Base-by-base conservation (phyloP, 2,797 vertebrate species). In the Anguilla obscura region DNA sequence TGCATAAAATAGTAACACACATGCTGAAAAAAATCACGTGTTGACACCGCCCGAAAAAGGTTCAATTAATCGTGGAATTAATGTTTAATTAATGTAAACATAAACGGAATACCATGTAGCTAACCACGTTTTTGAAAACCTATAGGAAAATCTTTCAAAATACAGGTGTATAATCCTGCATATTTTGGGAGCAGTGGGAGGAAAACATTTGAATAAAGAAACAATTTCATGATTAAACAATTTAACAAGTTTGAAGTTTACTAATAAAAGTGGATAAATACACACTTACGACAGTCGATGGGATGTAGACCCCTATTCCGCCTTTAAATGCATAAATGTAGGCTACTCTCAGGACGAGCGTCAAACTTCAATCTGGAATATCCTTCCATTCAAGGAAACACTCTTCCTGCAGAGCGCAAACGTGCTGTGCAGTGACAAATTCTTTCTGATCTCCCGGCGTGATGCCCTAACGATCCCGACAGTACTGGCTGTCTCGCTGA, bases 281-380 rank as follows among this genome's bases (percentile, higher is more conserved):
- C 3, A 27, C 27, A 85, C 84, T 85, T 58, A 85, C 84, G 27
- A 56, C 27, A 85, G 52, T 33, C 30, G 79, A 50, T 82, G 79
- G 36, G 36, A 45, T 33, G 56, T 16, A 27, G 84, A 85, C 84
- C 14, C 36, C 84, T 58, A 85, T 6, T 85, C 84, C 84, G 52
- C 52, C 6, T 58, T 33, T 56, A 58, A 85, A 30, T 16, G 10
- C 84, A 85, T 85, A 56, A 56, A 36, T 85, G 58, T 18, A 85
- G 2, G 7, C 6, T 58, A 12, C 56, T 69, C 56, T 6, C 27
- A 58, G 24, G 33, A 10, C 27, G 56, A n/a, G 56, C 27, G 83
- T 54, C 48, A n/a, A 84, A 84, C 10, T 50, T 50, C 30, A 33
- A 10, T 33, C 84, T 36, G 84, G 50, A 58, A 84, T 56, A 85